Conservation (phyloP, 2,888 invertebrate genomes). For the Xanthia togata region DNA sequence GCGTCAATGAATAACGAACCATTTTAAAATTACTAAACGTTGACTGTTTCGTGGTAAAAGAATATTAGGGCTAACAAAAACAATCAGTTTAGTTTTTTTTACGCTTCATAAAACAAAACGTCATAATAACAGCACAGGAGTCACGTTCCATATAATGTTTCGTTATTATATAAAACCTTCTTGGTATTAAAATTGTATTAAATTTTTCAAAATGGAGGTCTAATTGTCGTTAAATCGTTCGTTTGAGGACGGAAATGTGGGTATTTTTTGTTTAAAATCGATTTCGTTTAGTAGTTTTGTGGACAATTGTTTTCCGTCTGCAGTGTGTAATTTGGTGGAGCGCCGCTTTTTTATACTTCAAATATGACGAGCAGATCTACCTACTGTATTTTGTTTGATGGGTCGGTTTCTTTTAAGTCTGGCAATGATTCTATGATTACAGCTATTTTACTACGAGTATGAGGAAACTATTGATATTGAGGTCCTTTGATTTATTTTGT, state of each 20-base stretch:
- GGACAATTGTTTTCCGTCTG: conserved; percentile 71
- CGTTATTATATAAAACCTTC: conserved; percentile 79
- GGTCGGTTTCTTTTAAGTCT: conserved; percentile 47
- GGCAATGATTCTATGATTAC: conserved; percentile 28
- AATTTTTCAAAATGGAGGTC: conserved; percentile 77
- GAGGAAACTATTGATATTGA: not conserved
- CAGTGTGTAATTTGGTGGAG: conserved; percentile 62
- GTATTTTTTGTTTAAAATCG: conserved; percentile 82
- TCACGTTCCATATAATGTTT: conserved; percentile 84
- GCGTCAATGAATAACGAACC: conserved; percentile 31
- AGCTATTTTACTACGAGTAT: not conserved
- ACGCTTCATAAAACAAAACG: conserved; percentile 72
- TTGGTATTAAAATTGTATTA: conserved; percentile 86
- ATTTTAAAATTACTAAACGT: not conserved
- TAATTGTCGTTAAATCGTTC: conserved; percentile 85
- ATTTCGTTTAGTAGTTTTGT: conserved; percentile 83
- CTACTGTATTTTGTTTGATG: conserved; percentile 61
- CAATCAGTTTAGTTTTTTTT: conserved; percentile 64
- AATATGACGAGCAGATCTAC: conserved; percentile 43
- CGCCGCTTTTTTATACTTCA: conserved; percentile 58
- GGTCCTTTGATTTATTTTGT: not conserved
- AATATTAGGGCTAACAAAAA: conserved; percentile 65
- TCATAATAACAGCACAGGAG: conserved; percentile 85
- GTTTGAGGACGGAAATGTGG: conserved; percentile 84
- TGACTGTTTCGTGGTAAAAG: conserved; percentile 8